Percentiles rank a stretch among this genome's conserved stretches.
Conservation (phyloP, 1,140 invertebrate genomes). For the Cotesia vestalis region DNA sequence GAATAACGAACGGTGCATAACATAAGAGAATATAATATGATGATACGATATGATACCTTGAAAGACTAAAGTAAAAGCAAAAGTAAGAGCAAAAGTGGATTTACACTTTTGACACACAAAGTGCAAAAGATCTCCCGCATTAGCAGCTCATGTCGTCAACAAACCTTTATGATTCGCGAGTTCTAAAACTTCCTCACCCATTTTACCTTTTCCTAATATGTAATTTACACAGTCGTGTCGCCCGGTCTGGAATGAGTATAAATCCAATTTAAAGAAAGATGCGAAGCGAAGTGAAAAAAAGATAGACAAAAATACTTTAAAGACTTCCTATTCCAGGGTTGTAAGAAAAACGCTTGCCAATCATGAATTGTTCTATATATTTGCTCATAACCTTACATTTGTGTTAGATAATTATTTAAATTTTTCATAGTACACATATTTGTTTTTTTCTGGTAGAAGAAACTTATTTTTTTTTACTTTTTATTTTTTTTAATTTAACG, state of each 20-base stretch:
- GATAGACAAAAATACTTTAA: slow-evolving; percentile 22
- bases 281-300: slow-evolving; percentile 43
- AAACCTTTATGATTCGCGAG: slow-evolving; percentile 11
- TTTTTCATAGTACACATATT: not conserved
- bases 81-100: not conserved
- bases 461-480: no score
- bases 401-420: slow-evolving; percentile 52
- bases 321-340: slow-evolving; percentile 8
- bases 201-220: slow-evolving; percentile 33
- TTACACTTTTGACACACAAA: slow-evolving; percentile 13
- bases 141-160: slow-evolving; percentile 10
- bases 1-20: no score
- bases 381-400: slow-evolving; percentile 26
- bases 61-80: not conserved
- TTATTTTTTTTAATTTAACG: no score
- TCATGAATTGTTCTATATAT: slow-evolving; percentile 42
- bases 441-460: no score
- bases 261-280: slow-evolving; percentile 55
- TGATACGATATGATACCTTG: no score
- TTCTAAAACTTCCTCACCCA: slow-evolving; percentile 33
- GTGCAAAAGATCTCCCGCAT: not conserved
- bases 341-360: slow-evolving; percentile 48
- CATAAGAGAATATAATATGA: no score
- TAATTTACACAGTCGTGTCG: slow-evolving; percentile 49
- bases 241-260: slow-evolving; percentile 46